Percentiles rank a stretch among this genome's conserved stretches.
Conservation (phyloP, 2,797 vertebrate species). For the Pipistrellus nathusii region DNA sequence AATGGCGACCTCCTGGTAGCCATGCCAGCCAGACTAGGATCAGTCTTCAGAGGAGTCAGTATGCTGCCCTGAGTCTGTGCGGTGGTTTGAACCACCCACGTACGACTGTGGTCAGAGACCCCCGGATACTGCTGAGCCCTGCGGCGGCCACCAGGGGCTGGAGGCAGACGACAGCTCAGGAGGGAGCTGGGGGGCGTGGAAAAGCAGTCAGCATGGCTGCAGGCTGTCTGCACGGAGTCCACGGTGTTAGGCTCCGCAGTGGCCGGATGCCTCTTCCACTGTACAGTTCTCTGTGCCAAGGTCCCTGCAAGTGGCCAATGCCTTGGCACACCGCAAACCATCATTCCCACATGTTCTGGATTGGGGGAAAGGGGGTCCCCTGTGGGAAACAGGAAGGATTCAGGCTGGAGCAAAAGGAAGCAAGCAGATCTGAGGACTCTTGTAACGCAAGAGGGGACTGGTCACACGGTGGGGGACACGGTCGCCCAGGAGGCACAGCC, state of each 20-base stretch:
- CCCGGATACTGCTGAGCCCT: background rate
- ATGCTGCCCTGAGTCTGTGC: background rate
- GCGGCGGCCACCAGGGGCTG: background rate
- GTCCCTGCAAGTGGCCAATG: background rate
- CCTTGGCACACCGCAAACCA: background rate
- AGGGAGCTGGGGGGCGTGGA: background rate
- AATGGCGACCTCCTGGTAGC: no score
- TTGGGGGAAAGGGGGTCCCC: background rate
- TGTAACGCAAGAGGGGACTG: background rate
- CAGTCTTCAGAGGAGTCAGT: background rate
- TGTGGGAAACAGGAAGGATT: background rate
- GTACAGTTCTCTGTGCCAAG: background rate
- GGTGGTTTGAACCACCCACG: accelerated
- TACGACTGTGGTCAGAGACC: background rate
- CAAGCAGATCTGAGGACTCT: background rate
- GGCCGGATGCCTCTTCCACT: background rate
- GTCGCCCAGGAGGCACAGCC: background rate
- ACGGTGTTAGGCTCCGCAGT: background rate
- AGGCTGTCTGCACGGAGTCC: background rate
- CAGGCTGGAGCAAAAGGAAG: background rate
- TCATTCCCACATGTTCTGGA: background rate
- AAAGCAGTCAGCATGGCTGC: background rate
- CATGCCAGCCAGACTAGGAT: no score
- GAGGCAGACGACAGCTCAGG: background rate
- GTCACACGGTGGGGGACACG: accelerated